These are phyloP conservation scores for Meteorus sp. DNA, from an alignment of 1,140 invertebrate genomes.

Conservation along the genomic window DNA sequence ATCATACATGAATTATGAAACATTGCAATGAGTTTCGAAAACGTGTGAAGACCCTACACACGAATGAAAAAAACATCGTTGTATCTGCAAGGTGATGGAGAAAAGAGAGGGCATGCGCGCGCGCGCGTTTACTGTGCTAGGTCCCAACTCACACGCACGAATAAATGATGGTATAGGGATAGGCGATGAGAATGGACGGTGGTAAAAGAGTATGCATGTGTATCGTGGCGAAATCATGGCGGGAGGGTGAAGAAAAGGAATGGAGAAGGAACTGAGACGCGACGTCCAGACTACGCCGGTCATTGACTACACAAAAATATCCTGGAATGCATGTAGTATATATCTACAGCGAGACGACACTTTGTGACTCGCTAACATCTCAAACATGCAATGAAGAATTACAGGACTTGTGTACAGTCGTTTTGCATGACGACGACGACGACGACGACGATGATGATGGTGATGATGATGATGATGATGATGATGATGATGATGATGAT, in stretches of 20 bases:
- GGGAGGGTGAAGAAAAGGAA: neutral
- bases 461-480: too few species aligned
- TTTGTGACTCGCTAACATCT: neutral
- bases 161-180: too few species aligned
- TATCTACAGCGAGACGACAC: neutral
- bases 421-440: too few species aligned
- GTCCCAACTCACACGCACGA: too few species aligned
- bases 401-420: too few species aligned
- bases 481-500: too few species aligned
- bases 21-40: too few species aligned
- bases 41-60: too few species aligned
- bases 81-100: neutral
- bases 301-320: slow-evolving; percentile 19
- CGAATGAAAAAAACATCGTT: too few species aligned
- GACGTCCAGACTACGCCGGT: slow-evolving; percentile 15
- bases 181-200: neutral
- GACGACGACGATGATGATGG: too few species aligned
- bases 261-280: neutral
- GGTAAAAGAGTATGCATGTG: neutral
- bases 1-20: too few species aligned
- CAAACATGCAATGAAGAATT: neutral
- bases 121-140: neutral
- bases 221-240: too few species aligned
- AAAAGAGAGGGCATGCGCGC: neutral
- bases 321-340: slow-evolving; percentile 10